Percentiles rank a stretch among this genome's conserved stretches.
These are phyloP conservation scores for Mus pahari DNA, from an alignment of 2,113 vertebrate species.

Conservation along the genomic window DNA sequence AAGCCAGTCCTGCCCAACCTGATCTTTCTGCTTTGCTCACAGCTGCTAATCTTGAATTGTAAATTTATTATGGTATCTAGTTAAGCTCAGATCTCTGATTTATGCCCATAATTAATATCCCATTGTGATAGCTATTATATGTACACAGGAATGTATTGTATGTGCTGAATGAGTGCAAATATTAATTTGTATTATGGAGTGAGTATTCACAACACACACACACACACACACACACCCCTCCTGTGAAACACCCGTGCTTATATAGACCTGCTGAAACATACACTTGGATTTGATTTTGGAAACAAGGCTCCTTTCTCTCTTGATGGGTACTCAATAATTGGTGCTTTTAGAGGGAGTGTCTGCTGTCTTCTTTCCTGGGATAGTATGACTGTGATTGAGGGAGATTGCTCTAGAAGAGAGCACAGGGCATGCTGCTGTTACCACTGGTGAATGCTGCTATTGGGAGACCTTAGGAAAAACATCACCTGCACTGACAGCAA, in stretches of 20 bases:
- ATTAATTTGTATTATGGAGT: slow-evolving; percentile 68
- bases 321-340: slow-evolving; percentile 70
- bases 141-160: slow-evolving; percentile 36
- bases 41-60: slow-evolving; percentile 61
- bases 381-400: slow-evolving; percentile 59
- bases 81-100: slow-evolving; percentile 66
- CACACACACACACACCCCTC: slow-evolving; percentile 16
- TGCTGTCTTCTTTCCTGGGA: slow-evolving; percentile 17
- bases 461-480: slow-evolving; percentile 74
- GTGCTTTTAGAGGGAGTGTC: slow-evolving; percentile 45
- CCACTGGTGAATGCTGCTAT: slow-evolving; percentile 66
- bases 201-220: neutral
- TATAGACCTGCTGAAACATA: slow-evolving; percentile 10
- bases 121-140: slow-evolving; percentile 71
- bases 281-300: slow-evolving; percentile 65
- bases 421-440: slow-evolving; percentile 59
- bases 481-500: slow-evolving; percentile 67
- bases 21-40: slow-evolving; percentile 56
- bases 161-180: slow-evolving; percentile 49
- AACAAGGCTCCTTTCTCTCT: slow-evolving; percentile 62
- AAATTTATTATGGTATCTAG: slow-evolving; percentile 60
- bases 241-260: slow-evolving; percentile 42
- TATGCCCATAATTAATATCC: slow-evolving; percentile 74
- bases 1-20: slow-evolving; percentile 1
- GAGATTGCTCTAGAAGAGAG: slow-evolving; percentile 67